These are phyloP conservation scores for Buceros bicornis DNA, from an alignment of 2,797 vertebrate species.

Conservation along the genomic window DNA sequence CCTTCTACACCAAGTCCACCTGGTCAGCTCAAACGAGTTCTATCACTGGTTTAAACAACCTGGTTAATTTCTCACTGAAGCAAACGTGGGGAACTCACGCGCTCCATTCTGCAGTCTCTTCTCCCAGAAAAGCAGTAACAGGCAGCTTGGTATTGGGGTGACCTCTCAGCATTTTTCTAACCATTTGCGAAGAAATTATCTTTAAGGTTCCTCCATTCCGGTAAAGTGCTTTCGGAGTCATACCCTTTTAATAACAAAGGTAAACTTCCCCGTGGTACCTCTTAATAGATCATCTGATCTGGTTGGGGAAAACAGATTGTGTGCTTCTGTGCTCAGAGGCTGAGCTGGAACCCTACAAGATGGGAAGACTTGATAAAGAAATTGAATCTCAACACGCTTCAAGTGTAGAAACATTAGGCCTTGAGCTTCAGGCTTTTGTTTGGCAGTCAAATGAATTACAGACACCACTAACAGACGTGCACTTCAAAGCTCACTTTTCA, in stretches of 20 bases:
- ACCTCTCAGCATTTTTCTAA: not conserved
- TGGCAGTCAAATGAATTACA: not conserved
- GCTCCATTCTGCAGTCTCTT: not conserved
- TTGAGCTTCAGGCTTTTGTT: not conserved
- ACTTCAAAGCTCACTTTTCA: conserved; percentile 12
- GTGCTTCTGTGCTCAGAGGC: not conserved
- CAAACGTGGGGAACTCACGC: not conserved
- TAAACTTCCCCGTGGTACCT: not conserved
- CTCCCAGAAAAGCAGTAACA: not conserved
- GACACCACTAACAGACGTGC: not conserved
- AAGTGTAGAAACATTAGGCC: not conserved
- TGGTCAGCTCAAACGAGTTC: not conserved
- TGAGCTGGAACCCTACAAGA: not conserved
- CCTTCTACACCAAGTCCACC: not conserved
- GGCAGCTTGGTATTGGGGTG: not conserved
- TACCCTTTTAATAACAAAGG: not conserved
- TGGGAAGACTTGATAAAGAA: not conserved
- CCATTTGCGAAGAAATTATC: not conserved
- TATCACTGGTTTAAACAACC: not conserved
- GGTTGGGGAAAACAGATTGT: not conserved
- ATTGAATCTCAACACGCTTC: not conserved
- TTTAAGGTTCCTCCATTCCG: not conserved
- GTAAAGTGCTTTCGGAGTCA: not conserved
- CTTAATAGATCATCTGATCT: not conserved
- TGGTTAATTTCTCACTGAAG: not conserved